These are phyloP conservation scores for Stictonetta naevosa DNA, from an alignment of 2,113 vertebrate genomes.

Conservation along the genomic window DNA sequence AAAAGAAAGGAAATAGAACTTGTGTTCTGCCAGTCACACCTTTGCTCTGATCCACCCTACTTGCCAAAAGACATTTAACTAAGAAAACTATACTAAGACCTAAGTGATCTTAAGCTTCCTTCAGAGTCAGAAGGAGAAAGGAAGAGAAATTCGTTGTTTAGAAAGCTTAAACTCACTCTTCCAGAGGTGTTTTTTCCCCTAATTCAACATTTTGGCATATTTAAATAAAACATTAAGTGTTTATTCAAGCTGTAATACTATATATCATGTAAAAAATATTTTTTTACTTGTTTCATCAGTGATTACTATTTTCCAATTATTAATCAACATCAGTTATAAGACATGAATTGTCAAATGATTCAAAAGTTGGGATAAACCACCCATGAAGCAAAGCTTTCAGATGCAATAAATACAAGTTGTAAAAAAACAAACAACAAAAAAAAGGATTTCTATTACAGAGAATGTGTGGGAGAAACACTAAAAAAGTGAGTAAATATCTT, in stretches of 20 bases:
- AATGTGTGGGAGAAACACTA: neutral
- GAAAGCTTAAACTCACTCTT: neutral
- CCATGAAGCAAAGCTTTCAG: neutral
- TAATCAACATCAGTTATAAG: neutral
- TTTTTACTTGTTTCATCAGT: neutral
- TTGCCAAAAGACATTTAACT: neutral
- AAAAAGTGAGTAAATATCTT: neutral
- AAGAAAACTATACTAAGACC: neutral
- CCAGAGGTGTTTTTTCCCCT: rapidly evolving
- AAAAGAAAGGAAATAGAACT: neutral
- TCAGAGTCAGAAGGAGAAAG: neutral
- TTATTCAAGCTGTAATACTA: neutral
- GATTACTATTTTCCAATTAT: neutral
- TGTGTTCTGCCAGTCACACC: neutral
- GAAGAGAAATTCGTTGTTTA: neutral
- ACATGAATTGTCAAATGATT: neutral
- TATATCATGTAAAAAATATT: neutral
- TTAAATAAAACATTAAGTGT: neutral
- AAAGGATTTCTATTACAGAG: rapidly evolving
- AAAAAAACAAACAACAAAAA: neutral
- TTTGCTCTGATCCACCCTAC: neutral
- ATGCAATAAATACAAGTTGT: rapidly evolving
- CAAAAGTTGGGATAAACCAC: neutral
- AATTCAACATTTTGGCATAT: neutral
- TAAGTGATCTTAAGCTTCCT: neutral